Percentiles rank a stretch among this genome's conserved stretches.
These are phyloP conservation scores for Pontoporia blainvillei DNA, from an alignment of 2,113 vertebrate genomes.

Conservation along the genomic window DNA sequence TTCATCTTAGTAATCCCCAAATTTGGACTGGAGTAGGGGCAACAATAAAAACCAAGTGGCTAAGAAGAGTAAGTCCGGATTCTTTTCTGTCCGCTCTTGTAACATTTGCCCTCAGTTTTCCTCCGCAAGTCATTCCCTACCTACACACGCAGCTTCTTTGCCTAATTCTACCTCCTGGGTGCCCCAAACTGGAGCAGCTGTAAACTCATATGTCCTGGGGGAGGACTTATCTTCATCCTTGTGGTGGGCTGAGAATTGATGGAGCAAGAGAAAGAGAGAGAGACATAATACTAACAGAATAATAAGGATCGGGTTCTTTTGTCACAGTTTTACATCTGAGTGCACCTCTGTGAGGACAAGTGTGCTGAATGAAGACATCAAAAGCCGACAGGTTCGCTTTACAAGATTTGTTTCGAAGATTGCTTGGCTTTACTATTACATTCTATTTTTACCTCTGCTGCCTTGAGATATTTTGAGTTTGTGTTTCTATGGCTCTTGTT, in stretches of 20 bases:
- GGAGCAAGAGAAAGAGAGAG: not conserved
- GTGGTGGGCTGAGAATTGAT: not conserved
- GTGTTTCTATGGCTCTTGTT: conserved; percentile 48
- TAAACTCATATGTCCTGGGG: not conserved
- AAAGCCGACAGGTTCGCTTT: not conserved
- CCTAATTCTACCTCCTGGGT: not conserved
- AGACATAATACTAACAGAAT: not conserved
- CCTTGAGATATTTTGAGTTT: conserved; percentile 62
- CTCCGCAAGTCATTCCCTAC: rapidly evolving
- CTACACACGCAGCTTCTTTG: not conserved
- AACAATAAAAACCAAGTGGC: not conserved
- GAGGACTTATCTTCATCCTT: not conserved
- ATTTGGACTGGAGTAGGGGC: rapidly evolving
- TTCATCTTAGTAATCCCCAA: not conserved
- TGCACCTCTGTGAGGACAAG: not conserved
- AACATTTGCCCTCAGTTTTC: too few relatives aligned
- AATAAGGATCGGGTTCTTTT: not conserved
- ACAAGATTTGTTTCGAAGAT: not conserved
- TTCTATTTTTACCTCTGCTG: conserved; percentile 52
- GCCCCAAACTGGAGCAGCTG: not conserved
- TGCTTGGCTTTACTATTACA: not conserved
- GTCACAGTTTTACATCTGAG: not conserved
- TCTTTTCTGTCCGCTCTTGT: not conserved
- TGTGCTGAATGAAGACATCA: not conserved
- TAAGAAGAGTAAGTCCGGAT: too few relatives aligned